Conservation (phyloP, 2,797 vertebrate species). For the Melanogrammus aeglefinus region DNA sequence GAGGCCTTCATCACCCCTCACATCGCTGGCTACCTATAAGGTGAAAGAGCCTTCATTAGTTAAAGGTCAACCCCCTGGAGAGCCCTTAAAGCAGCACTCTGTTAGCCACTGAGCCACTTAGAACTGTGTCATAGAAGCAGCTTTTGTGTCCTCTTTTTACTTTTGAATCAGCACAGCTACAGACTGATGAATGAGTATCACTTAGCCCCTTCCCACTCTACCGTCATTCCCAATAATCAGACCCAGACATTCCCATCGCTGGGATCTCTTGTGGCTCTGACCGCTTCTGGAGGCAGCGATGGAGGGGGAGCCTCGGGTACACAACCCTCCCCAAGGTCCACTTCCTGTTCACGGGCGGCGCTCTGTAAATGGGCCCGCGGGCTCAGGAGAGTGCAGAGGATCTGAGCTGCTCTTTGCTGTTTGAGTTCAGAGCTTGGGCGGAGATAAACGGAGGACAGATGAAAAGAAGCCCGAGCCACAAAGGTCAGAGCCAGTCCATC, state of each 20-base stretch:
- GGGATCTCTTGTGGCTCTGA: background rate
- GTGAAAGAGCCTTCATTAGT: too few relatives aligned
- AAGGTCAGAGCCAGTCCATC: conserved; percentile 49
- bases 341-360: conserved; percentile 48
- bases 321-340: conserved; percentile 47
- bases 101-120: background rate
- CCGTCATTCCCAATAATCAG: background rate
- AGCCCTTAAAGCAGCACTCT: background rate
- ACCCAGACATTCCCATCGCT: background rate
- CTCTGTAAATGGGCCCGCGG: conserved; percentile 40
- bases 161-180: background rate
- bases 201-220: background rate
- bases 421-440: conserved; percentile 24
- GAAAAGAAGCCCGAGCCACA: conserved; percentile 33
- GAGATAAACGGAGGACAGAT: conserved; percentile 34
- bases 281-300: background rate
- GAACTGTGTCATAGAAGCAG: background rate
- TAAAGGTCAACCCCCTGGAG: too few relatives aligned
- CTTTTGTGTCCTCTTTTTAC: background rate
- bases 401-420: conserved; percentile 46
- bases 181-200: background rate
- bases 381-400: conserved; percentile 42
- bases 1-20: background rate
- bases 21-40: background rate
- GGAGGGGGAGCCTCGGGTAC: conserved; percentile 30